Evolutionary conservation across 1,140 invertebrate species (phyloP).

Genomic region (Bombus superbus): DNA sequence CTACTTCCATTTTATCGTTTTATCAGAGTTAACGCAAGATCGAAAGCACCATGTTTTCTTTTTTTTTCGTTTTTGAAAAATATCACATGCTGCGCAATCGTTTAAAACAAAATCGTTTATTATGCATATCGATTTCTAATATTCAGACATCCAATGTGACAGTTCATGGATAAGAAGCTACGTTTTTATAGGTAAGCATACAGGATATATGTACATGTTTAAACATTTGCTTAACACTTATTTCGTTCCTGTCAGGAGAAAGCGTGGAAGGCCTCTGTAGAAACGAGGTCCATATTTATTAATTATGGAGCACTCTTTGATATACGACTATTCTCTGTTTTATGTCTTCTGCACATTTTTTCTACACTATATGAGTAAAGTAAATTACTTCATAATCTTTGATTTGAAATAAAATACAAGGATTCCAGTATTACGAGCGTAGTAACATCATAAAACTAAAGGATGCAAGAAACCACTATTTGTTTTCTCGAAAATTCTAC

Average conservation of each 20-base stretch:
- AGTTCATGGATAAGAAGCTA: constrained; percentile 23
- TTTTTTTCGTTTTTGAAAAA: constrained; percentile 12
- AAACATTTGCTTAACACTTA: constrained; percentile 19
- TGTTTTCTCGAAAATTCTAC: constrained; percentile 6
- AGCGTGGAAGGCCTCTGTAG: constrained; percentile 49
- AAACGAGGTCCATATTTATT: constrained; percentile 48
- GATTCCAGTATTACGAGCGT: constrained; percentile 18
- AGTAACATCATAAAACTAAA: constrained; percentile 29
- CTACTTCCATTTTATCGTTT: constrained; percentile 23
- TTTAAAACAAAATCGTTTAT: constrained; percentile 49
- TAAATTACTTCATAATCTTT: constrained; percentile 18
- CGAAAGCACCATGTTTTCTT: constrained; percentile 46
- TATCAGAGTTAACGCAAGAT: constrained; percentile 22
- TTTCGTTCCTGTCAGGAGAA: constrained; percentile 27
- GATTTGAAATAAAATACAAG: constrained; percentile 29
- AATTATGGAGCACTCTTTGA: constrained; percentile 49
- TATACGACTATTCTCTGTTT: constrained; percentile 18
- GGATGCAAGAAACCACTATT: constrained; percentile 22
- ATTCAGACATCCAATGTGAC: constrained; percentile 24
- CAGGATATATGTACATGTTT: constrained; percentile 18
- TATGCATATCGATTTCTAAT: constrained; percentile 50
- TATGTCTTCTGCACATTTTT: neutral
- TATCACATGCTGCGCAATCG: constrained; percentile 32
- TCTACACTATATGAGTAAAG: constrained; percentile 12
- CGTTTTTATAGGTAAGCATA: constrained; percentile 18